Evolutionary conservation across 2,113 vertebrate species (phyloP), one percentile per base, ranked within the genome.

Genomic region (Anoplopoma fimbria): DNA sequence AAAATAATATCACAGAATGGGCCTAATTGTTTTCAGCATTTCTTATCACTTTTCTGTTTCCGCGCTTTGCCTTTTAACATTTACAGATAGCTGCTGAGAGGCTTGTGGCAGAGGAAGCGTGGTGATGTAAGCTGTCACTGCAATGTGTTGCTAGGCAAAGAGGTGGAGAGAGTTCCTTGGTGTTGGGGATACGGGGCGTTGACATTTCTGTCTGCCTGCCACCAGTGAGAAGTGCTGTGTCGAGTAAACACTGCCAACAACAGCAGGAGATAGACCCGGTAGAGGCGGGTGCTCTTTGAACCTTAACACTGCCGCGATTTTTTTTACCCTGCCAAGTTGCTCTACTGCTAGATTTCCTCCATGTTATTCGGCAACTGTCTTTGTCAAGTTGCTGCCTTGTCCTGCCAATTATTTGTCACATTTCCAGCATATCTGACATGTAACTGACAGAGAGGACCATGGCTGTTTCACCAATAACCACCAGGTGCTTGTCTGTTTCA

Each of bases 61-160:
- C 27, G 57, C 1, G 14, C 51, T 81, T 85, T 68, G 51, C 33
- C 60, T 53, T 71, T 65, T 68, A 25, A 34, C n/a, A 68, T 75
- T 79, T 65, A 51, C 72, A 84, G 79, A 79, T 69, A 64, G 45
- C 55, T 17, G 27, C 64, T 33, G 71, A 67, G 27, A 53, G 61
- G 38, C 71, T 25, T 23, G 70, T 33, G 58, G 75, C 63, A 17
- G 53, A 53, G n/a, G 57, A 72, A 69, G 61, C 79, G 25, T 0
- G 38, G 63, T 85, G 83, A 88, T 86, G 68, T 85, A 83, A 90
- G 79, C 69, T 89, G 89, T 77, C 86, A 88, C 79, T 58, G 82
- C 70, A 31, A 68, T 71, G 86, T 72, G 84, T 89, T 89, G 79
- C 83, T 73, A 85, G 79, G 83, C 75, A 86, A 83, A 89, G 53